Evolutionary conservation across 2,888 invertebrate genomes (phyloP).

Genomic region (Macaria liturata): DNA sequence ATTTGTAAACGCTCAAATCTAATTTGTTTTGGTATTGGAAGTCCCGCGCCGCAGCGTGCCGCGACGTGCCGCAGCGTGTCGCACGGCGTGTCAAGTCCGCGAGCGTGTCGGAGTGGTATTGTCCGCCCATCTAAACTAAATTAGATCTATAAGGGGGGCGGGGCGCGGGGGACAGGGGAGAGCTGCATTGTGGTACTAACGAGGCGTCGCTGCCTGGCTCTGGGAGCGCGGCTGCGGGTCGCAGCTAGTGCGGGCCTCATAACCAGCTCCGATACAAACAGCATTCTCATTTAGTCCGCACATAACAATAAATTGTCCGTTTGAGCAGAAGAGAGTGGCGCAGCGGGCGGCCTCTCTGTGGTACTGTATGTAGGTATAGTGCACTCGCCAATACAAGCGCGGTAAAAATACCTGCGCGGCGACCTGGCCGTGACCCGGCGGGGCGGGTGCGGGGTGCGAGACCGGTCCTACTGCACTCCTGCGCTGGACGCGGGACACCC

Average conservation of each 20-base stretch:
- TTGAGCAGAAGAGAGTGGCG: conserved; percentile 7
- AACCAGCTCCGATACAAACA: conserved; percentile 19
- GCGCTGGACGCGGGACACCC: too few species aligned
- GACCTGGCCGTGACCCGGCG: background rate
- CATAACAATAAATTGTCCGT: conserved; percentile 38
- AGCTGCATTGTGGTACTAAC: too few species aligned
- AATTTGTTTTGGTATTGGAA: conserved; percentile 44
- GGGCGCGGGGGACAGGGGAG: too few species aligned
- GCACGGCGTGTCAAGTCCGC: conserved; percentile 42
- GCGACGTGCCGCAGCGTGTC: conserved; percentile 17
- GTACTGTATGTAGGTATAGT: too few species aligned
- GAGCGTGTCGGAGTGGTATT: conserved; percentile 42
- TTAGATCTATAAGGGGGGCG: conserved; percentile 18
- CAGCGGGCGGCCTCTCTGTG: too few species aligned
- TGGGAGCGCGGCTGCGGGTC: too few species aligned
- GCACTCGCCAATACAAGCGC: too few species aligned
- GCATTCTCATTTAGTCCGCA: conserved; percentile 35
- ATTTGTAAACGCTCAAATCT: conserved; percentile 41
- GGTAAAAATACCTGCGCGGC: background rate
- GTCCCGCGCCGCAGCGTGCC: conserved; percentile 25
- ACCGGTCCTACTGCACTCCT: background rate
- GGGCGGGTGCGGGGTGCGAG: background rate
- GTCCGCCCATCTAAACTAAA: conserved; percentile 27
- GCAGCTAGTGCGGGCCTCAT: too few species aligned
- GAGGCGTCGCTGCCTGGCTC: too few species aligned